A percentile compares a stretch with the other conserved stretches of the same genome.
phyloP scores from a whole-genome alignment of 2,797 vertebrate species.

The Coilia nasus region DNA sequence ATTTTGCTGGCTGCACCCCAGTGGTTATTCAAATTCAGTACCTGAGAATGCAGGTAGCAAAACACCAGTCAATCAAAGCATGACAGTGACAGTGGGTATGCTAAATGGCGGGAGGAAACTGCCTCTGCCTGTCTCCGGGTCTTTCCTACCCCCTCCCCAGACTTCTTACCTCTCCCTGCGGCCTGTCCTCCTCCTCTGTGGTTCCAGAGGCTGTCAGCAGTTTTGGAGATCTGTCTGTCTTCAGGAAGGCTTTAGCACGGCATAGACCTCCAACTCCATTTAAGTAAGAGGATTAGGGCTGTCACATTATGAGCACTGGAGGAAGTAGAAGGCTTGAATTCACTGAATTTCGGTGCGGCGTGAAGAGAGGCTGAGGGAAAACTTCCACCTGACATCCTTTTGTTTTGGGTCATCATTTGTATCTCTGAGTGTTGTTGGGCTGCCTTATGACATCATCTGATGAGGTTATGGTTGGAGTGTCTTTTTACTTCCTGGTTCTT shows the following conservation, averaged over 20 bases:
- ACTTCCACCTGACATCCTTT: neutral
- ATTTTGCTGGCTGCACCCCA: neutral
- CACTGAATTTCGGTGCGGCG: neutral
- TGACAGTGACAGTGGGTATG: neutral
- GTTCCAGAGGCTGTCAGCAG: conserved; percentile 38
- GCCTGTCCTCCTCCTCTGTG: conserved; percentile 21
- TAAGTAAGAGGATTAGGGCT: conserved; percentile 54
- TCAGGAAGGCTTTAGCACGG: conserved; percentile 43
- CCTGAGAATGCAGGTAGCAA: neutral
- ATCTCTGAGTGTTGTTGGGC: neutral
- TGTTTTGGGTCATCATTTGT: neutral
- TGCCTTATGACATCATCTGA: neutral
- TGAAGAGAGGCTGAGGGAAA: neutral
- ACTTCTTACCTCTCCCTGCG: neutral
- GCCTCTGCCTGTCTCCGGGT: neutral
- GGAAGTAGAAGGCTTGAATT: conserved; percentile 27
- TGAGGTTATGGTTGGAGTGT: neutral
- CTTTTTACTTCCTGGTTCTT: neutral
- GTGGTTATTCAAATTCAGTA: neutral
- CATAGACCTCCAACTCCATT: conserved; percentile 49
- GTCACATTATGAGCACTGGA: conserved; percentile 43
- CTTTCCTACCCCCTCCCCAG: neutral
- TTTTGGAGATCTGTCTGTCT: conserved; percentile 44
- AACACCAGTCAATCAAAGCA: neutral
- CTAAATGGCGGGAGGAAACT: neutral